Conservation (phyloP, 2,888 invertebrate species). For the Dyspetes luteomarginatus region DNA sequence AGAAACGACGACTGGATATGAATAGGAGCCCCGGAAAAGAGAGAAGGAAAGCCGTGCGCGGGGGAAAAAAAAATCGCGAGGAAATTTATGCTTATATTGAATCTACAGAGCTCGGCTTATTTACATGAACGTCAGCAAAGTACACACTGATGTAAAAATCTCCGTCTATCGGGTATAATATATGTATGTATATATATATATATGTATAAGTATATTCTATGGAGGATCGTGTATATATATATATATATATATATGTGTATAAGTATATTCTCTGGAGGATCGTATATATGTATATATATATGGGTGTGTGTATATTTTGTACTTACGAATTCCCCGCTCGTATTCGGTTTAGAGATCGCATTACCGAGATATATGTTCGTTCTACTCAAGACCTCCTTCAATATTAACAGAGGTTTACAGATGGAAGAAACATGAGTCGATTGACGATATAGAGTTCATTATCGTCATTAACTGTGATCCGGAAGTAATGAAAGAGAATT, state of each 20-base stretch:
- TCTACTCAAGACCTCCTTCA: neutral
- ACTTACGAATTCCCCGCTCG: neutral
- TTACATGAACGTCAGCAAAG: constrained; percentile 32
- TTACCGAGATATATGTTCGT: neutral
- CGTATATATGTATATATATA: neutral
- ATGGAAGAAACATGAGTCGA: neutral
- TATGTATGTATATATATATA: neutral
- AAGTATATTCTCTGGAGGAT: neutral
- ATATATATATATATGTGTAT: constrained; percentile 18
- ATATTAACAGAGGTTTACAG: neutral
- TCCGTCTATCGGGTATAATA: neutral
- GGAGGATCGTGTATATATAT: neutral
- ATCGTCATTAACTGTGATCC: constrained; percentile 1
- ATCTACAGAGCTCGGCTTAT: constrained; percentile 18
- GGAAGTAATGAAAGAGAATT: too few species aligned
- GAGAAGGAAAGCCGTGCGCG: constrained; percentile 3
- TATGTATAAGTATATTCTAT: neutral
- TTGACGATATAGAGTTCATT: neutral
- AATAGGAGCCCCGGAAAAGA: constrained; percentile 16
- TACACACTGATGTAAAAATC: constrained; percentile 4
- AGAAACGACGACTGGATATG: constrained; percentile 18
- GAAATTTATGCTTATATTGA: constrained; percentile 41
- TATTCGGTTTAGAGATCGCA: neutral
- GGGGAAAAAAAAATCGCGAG: constrained; percentile 9
- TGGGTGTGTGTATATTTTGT: constrained; percentile 9